Conservation (phyloP, 1,140 invertebrate species). For the Calliopsis andreniformis region DNA sequence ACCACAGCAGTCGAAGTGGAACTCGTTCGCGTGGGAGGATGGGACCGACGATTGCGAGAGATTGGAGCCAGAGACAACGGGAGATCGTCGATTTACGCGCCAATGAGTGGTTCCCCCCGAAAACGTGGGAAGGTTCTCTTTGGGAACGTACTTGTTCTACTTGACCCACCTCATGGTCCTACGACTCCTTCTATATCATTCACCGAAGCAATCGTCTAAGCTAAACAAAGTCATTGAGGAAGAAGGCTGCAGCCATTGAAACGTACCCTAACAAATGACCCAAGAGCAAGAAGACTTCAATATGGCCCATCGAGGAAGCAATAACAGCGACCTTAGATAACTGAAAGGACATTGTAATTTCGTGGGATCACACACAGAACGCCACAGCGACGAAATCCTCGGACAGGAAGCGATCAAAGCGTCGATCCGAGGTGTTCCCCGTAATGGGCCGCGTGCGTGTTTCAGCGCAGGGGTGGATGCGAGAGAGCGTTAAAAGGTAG, state of each 20-base stretch:
- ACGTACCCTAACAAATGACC: too few species aligned
- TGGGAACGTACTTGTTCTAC: too few species aligned
- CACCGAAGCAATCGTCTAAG: too few species aligned
- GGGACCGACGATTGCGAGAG: slow-evolving; percentile 31
- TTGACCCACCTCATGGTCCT: background rate
- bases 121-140: slow-evolving; percentile 19
- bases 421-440: slow-evolving; percentile 50
- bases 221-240: too few species aligned
- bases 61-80: slow-evolving; percentile 31
- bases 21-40: slow-evolving; percentile 40
- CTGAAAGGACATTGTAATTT: background rate
- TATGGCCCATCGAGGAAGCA: too few species aligned
- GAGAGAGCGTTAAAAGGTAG: slow-evolving; percentile 80
- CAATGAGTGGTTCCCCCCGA: background rate
- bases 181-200: too few species aligned
- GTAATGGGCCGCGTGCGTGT: slow-evolving; percentile 75
- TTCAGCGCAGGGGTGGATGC: slow-evolving; percentile 67
- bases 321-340: background rate
- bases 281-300: too few species aligned
- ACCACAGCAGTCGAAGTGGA: slow-evolving; percentile 6
- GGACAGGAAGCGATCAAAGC: slow-evolving; percentile 1
- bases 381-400: background rate
- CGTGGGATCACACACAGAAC: too few species aligned
- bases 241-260: too few species aligned
- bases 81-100: background rate